phyloP scores from a whole-genome alignment of 64 coral and sea anemone species.

The Stichodactyla helianthus region DNA sequence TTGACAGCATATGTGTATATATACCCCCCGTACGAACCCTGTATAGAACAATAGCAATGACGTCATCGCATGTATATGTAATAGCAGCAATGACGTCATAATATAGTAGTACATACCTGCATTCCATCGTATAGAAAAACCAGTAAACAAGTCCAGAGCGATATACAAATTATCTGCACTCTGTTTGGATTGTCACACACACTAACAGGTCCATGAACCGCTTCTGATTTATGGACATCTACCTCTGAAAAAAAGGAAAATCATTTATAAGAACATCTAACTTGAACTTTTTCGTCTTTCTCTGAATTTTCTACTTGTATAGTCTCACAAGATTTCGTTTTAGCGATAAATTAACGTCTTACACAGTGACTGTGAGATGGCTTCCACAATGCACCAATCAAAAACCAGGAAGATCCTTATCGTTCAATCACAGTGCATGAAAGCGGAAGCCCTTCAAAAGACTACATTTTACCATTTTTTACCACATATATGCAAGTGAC shows the following conservation, averaged over 20 bases:
- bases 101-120: slow-evolving; percentile 42
- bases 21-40: slow-evolving; percentile 80
- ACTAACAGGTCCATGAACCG: not conserved
- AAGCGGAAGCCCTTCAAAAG: too few species aligned
- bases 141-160: slow-evolving; percentile 74
- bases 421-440: too few species aligned
- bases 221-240: not conserved
- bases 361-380: too few species aligned
- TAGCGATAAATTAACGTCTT: too few species aligned
- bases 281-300: too few species aligned
- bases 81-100: not conserved
- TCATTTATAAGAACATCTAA: too few species aligned
- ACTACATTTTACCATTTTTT: too few species aligned
- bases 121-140: slow-evolving; percentile 95
- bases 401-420: too few species aligned
- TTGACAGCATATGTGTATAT: slow-evolving; percentile 92
- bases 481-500: too few species aligned
- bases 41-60: not conserved
- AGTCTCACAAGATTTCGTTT: too few species aligned
- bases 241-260: not conserved
- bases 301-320: too few species aligned
- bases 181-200: slow-evolving; percentile 44
- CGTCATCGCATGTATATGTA: not conserved
- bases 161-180: slow-evolving; percentile 68
- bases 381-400: too few species aligned